Evolutionary conservation across 1,140 invertebrate genomes (phyloP).

Genomic region (Helicoverpa zea): DNA sequence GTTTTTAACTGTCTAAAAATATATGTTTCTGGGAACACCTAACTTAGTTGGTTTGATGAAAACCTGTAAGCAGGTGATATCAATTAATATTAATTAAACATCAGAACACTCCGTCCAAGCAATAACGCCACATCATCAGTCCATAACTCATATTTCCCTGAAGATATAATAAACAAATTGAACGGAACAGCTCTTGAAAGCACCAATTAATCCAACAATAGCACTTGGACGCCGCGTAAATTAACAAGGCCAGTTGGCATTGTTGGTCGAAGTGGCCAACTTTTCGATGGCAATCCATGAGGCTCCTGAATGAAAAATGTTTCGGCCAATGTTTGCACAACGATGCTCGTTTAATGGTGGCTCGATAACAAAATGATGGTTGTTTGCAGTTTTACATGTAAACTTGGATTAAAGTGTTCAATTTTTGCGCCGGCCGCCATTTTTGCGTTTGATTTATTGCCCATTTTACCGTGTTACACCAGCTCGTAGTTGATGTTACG

Average conservation of each 20-base stretch:
- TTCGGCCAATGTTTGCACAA: conserved; percentile 19
- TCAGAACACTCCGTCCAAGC: neutral
- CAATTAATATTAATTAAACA: neutral
- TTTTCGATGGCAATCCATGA: conserved; percentile 17
- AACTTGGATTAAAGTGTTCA: neutral
- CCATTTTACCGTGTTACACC: neutral
- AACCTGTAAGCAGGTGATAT: neutral
- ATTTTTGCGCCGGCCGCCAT: neutral
- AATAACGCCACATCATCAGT: conserved; percentile 4
- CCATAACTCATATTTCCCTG: conserved; percentile 22
- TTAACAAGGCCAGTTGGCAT: conserved; percentile 42
- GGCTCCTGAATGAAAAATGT: conserved; percentile 40
- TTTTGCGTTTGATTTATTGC: neutral
- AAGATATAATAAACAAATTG: conserved; percentile 33
- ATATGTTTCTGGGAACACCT: no score
- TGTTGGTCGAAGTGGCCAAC: conserved; percentile 10
- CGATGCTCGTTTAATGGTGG: conserved; percentile 4
- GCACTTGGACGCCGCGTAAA: conserved; percentile 33
- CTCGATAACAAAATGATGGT: conserved; percentile 15
- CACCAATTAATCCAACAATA: conserved; percentile 51
- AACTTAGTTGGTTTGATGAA: neutral
- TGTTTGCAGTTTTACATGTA: conserved; percentile 1
- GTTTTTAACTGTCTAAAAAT: no score
- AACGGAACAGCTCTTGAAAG: conserved; percentile 42
- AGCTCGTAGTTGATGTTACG: neutral